Base-by-base conservation (phyloP, 2,113 vertebrate genomes). In the Ophiodon elongatus region DNA sequence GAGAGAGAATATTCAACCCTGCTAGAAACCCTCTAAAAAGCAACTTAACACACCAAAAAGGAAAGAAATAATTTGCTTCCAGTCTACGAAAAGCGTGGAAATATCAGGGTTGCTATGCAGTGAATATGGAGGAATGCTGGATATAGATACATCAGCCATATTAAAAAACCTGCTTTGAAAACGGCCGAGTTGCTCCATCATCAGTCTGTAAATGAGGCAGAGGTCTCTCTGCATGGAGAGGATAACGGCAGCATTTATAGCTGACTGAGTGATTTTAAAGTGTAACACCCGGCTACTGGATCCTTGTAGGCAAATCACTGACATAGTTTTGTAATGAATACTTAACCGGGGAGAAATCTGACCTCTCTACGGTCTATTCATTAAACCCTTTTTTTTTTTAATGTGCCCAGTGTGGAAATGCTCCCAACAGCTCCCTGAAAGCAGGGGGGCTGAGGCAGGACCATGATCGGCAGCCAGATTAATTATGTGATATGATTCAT, bases 281-380 rank as follows among this genome's bases (percentile, higher is more conserved):
- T 47, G n/a, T 4, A 70, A 31, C 73, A 66, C 78, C 62, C 74
- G 54, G 41, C 64, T 73, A 31, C 71, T 6, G 41, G 72, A 85
- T 79, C 79, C 75, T 71, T 69, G 43, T 13, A 50, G 64, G 43
- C 65, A 86, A 74, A 85, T 87, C 62, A 50, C 76, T 79, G 83
- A 50, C 80, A 76, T 62, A 29, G 78, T 86, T 80, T 82, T 69
- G 79, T 82, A 79, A 93, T 89, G 54, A 88, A 86, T 64, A 81
- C 72, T 81, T 78, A 64, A 85, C 79, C 59, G 47, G 65, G 50
- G 86, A 86, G 84, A 88, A 85, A 86, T 80, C 1, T 66, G 84
- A 90, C 76, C 81, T 79, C 67, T 67, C 15, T 37, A 35, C 39
- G 21, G 25, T 76, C 37, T 71, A 50, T 84, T 86, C 75, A 82